phyloP scores from a whole-genome alignment of 2,113 vertebrate species.

The Pangasianodon hypophthalmus region DNA sequence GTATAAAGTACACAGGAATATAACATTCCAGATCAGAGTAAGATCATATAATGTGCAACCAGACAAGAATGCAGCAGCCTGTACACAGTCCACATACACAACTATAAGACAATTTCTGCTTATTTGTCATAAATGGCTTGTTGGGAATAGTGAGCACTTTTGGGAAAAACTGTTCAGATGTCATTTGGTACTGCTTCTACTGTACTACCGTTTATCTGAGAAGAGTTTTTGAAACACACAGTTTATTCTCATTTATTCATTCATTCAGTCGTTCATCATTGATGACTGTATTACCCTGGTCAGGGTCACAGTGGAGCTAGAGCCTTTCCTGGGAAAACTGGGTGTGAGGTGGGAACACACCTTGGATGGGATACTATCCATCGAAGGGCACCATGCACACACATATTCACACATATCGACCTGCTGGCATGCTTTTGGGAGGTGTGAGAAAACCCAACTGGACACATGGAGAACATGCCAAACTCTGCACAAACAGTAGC shows the following conservation, averaged over 20 bases:
- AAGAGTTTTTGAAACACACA: too few species aligned
- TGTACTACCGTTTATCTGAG: too few species aligned
- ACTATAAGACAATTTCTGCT: too few species aligned
- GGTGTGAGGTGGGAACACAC: neutral
- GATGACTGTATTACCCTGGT: neutral
- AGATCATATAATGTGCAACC: too few species aligned
- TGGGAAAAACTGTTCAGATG: too few species aligned
- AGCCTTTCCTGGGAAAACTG: neutral
- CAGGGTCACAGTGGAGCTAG: neutral
- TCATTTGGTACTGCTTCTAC: too few species aligned
- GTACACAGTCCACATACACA: too few species aligned
- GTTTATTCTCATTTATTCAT: neutral
- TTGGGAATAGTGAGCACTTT: too few species aligned
- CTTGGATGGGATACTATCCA: neutral
- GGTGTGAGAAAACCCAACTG: too few species aligned
- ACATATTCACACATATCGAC: neutral
- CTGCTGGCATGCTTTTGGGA: too few species aligned
- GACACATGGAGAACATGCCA: neutral
- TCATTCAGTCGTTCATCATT: neutral
- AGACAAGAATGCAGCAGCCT: neutral
- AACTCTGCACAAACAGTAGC: neutral
- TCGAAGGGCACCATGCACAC: neutral
- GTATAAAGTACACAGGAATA: too few species aligned
- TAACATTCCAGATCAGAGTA: too few species aligned
- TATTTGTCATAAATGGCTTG: neutral